Percentiles rank a stretch among this genome's conserved stretches.
Conservation (phyloP, 2,888 invertebrate genomes). For the Elmis aenea region DNA sequence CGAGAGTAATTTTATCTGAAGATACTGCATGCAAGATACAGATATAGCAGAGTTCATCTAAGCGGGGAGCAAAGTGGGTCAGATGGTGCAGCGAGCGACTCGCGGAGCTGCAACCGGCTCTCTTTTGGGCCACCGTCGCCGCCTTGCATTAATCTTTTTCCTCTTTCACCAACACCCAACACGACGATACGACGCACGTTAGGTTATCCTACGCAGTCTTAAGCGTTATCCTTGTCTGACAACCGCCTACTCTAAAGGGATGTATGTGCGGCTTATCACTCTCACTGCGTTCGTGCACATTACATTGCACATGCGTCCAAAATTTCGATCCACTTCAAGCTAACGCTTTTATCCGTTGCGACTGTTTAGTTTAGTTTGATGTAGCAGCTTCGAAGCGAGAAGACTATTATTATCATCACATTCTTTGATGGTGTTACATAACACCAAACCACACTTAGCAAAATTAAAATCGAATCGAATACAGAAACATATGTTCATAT, state of each 20-base stretch:
- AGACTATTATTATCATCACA: no score
- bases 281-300: slow-evolving; percentile 47
- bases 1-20: no score
- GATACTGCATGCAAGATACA: slow-evolving; percentile 8
- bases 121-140: no score
- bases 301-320: slow-evolving; percentile 55
- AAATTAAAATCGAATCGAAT: no score
- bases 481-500: no score
- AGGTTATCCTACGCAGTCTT: slow-evolving; percentile 47
- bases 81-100: slow-evolving; percentile 33
- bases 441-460: no score
- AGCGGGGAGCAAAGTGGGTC: slow-evolving; percentile 29
- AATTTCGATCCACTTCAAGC: slow-evolving; percentile 41
- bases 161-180: slow-evolving; percentile 34
- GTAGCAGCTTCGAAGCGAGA: no score
- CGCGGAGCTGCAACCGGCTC: slow-evolving; percentile 52
- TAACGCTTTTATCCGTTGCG: no score
- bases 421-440: no score
- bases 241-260: background rate
- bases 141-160: slow-evolving; percentile 11
- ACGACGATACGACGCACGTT: slow-evolving; percentile 48
- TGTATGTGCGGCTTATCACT: slow-evolving; percentile 41
- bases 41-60: slow-evolving; percentile 12
- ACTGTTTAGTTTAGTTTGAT: no score
- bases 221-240: slow-evolving; percentile 41